These are phyloP conservation scores for Pachyseris speciosa DNA, from an alignment of 64 coral and sea anemone species.

Conservation along the genomic window DNA sequence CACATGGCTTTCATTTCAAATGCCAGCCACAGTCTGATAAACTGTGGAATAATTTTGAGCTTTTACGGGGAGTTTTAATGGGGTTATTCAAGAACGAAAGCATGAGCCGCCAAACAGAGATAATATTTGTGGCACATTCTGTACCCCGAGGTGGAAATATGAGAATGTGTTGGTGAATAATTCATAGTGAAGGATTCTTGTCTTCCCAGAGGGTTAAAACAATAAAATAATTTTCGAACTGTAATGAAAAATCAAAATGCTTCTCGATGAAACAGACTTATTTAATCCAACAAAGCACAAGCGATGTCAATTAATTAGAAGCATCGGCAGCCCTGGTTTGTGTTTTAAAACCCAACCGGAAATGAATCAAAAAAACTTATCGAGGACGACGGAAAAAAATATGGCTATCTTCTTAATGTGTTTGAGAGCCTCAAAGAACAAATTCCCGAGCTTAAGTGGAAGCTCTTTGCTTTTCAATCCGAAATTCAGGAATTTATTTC, in stretches of 20 bases:
- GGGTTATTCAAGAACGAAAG: background rate
- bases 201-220: background rate
- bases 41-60: background rate
- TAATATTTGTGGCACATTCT: background rate
- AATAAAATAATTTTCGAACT: background rate
- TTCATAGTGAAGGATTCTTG: background rate
- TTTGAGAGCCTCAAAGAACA: background rate
- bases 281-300: background rate
- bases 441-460: background rate
- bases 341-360: background rate
- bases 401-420: background rate
- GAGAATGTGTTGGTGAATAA: constrained; percentile 10
- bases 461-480: background rate
- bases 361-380: constrained; percentile 18
- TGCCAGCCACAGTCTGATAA: background rate
- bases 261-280: background rate
- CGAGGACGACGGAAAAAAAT: background rate
- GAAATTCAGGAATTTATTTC: constrained; percentile 17
- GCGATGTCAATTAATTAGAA: background rate
- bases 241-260: background rate
- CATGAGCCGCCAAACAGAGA: background rate
- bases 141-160: background rate
- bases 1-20: background rate
- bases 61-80: too few species aligned
- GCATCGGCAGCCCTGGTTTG: background rate